A percentile compares a stretch with the other conserved stretches of the same genome.
phyloP scores from a whole-genome alignment of 2,113 vertebrate species.

The Macrotus californicus region DNA sequence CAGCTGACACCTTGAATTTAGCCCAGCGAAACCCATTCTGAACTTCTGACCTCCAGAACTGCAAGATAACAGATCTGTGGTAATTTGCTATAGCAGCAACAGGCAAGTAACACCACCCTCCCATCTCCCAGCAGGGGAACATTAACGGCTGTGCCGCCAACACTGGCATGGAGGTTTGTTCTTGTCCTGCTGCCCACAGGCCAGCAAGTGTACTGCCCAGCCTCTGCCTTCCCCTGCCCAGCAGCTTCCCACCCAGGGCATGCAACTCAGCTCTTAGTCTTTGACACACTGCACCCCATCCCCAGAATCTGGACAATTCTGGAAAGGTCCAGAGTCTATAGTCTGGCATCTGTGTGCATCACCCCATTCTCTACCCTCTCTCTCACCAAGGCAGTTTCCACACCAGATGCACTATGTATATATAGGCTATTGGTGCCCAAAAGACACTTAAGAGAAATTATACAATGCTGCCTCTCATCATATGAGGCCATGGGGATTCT shows the following conservation, averaged over 20 bases:
- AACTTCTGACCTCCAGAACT: not conserved
- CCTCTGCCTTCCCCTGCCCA: not conserved
- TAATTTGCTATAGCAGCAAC: not conserved
- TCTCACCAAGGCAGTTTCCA: not conserved
- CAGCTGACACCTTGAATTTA: not conserved
- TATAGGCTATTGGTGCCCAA: constrained; percentile 24
- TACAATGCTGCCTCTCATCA: not conserved
- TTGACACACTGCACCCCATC: not conserved
- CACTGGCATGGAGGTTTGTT: not conserved
- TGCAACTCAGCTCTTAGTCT: not conserved
- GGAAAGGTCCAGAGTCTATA: not conserved
- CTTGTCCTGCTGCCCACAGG: not conserved
- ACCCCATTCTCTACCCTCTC: not conserved
- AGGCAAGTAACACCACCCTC: not conserved
- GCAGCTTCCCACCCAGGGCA: not conserved
- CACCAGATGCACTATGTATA: not conserved
- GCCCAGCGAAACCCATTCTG: not conserved
- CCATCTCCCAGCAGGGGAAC: not conserved
- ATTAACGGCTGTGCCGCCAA: not conserved
- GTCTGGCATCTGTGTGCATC: not conserved
- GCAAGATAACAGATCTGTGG: not conserved
- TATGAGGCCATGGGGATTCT: constrained; percentile 39
- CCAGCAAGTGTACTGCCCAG: not conserved
- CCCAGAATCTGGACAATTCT: not conserved
- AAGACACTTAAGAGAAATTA: constrained; percentile 58